Evolutionary conservation across 2,888 invertebrate species (phyloP).

Genomic region (Himalopsyche japonica): DNA sequence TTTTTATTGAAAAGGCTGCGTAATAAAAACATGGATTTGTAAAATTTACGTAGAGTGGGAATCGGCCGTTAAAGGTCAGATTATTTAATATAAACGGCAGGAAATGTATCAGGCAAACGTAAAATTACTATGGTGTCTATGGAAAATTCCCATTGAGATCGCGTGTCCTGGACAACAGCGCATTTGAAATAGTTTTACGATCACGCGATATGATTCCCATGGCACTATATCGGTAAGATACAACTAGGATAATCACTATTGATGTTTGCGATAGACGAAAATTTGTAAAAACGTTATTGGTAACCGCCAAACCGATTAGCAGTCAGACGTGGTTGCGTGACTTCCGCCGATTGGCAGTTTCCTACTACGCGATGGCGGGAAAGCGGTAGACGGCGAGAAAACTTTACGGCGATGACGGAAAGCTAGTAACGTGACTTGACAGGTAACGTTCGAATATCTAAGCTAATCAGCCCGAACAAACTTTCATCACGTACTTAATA

Average conservation of each 20-base stretch:
- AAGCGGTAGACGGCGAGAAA: background rate
- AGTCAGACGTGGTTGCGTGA: background rate
- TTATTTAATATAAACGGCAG: background rate
- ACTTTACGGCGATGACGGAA: background rate
- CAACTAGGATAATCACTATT: slow-evolving; percentile 20
- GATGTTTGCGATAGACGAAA: slow-evolving; percentile 20
- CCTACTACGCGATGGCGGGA: background rate
- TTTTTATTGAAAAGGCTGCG: too few relatives aligned
- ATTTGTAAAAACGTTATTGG: slow-evolving; percentile 14
- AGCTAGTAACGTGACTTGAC: background rate
- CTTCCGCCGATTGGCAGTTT: background rate
- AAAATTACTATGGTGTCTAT: background rate
- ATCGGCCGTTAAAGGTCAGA: background rate
- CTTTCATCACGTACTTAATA: background rate
- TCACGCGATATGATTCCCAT: slow-evolving; percentile 15
- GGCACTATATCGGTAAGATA: background rate
- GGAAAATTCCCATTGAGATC: background rate
- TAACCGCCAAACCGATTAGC: slow-evolving; percentile 14
- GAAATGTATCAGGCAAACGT: background rate
- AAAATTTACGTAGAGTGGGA: too few relatives aligned
- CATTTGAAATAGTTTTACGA: background rate
- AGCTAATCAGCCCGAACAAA: background rate
- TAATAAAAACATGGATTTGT: too few relatives aligned
- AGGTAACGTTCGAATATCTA: background rate
- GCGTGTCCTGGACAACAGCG: background rate